A percentile compares a stretch with the other conserved stretches of the same genome.
phyloP scores from a whole-genome alignment of 2,113 vertebrate species.

The Sapayoa aenigma region DNA sequence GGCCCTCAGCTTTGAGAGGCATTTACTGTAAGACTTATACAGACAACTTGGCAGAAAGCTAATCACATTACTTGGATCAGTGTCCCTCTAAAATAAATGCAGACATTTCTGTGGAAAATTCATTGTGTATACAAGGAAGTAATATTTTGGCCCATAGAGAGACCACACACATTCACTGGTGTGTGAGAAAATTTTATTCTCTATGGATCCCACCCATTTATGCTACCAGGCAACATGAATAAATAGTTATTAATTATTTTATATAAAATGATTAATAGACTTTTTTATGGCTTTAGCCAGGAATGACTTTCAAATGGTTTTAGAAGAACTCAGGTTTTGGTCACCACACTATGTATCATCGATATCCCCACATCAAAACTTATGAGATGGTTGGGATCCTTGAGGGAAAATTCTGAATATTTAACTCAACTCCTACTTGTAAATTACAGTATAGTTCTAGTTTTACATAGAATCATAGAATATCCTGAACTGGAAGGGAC shows the following conservation, averaged over 20 bases:
- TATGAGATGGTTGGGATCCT: not conserved
- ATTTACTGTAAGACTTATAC: not conserved
- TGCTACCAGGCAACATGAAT: not conserved
- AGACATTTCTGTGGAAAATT: not conserved
- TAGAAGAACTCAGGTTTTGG: not conserved
- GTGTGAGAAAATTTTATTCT: not conserved
- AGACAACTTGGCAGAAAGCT: constrained; percentile 26
- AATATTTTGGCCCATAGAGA: not conserved
- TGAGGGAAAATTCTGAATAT: not conserved
- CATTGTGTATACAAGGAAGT: not conserved
- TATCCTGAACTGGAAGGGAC: not conserved
- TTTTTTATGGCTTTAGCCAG: not conserved
- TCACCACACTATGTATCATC: not conserved
- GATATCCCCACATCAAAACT: not conserved
- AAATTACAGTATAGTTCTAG: not conserved
- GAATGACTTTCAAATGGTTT: not conserved
- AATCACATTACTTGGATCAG: not conserved
- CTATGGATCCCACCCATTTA: not conserved
- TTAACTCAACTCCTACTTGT: not conserved
- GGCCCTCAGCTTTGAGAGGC: not conserved
- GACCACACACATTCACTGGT: not conserved
- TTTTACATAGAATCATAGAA: not conserved
- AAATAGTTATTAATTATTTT: not conserved
- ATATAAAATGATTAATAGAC: not conserved
- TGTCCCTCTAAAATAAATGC: not conserved